Percentiles rank a stretch among this genome's conserved stretches.
Conservation (phyloP, 2,113 vertebrate genomes). For the Scophthalmus maximus region DNA sequence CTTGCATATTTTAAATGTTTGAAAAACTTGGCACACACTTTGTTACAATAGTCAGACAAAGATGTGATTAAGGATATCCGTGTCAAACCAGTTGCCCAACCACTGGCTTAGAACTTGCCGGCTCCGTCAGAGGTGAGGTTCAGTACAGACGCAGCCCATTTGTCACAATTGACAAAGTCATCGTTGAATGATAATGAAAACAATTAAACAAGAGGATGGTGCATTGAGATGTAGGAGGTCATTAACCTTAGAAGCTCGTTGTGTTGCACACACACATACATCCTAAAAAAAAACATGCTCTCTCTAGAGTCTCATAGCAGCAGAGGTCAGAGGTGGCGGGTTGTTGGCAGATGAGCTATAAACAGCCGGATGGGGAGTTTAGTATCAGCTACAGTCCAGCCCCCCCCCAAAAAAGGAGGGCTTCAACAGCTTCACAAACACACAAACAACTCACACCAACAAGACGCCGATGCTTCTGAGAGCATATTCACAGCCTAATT, state of each 20-base stretch:
- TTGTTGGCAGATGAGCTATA: background rate
- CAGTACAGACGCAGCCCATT: background rate
- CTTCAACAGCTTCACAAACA: background rate
- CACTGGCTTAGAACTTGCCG: background rate
- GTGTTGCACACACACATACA: background rate
- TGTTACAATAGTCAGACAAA: background rate
- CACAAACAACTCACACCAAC: background rate
- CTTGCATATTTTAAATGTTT: background rate
- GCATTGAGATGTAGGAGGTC: background rate
- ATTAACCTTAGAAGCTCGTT: too few relatives aligned
- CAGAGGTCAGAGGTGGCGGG: background rate
- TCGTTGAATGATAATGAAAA: slow-evolving; percentile 1
- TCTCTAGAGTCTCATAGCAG: background rate
- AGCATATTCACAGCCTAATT: background rate
- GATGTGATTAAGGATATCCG: background rate
- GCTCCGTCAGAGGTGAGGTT: slow-evolving; percentile 4
- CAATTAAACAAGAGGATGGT: background rate
- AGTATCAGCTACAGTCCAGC: background rate
- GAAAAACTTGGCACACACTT: background rate
- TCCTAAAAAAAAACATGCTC: background rate
- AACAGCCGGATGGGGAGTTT: slow-evolving; percentile 4
- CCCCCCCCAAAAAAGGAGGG: too few relatives aligned
- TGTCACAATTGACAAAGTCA: slow-evolving; percentile 20
- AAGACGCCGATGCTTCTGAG: background rate
- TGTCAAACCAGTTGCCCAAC: slow-evolving; percentile 44